phyloP scores from a whole-genome alignment of 2,113 vertebrate species.

The Stictonetta naevosa region DNA sequence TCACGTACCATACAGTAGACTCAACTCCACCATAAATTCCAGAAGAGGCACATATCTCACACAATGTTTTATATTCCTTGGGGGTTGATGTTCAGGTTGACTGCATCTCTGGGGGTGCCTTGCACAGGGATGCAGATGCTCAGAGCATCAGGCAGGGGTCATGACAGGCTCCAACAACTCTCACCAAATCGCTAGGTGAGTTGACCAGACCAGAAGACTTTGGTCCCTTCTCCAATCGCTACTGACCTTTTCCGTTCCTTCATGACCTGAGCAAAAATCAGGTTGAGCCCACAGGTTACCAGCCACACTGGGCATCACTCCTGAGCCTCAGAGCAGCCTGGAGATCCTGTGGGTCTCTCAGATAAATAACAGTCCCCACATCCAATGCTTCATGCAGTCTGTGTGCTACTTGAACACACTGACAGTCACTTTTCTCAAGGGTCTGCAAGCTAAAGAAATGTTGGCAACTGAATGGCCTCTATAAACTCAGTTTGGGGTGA shows the following conservation, averaged over 20 bases:
- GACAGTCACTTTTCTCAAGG: background rate
- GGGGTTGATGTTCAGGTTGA: background rate
- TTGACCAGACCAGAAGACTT: background rate
- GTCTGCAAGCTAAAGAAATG: background rate
- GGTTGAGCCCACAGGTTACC: background rate
- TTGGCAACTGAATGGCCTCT: background rate
- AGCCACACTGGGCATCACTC: background rate
- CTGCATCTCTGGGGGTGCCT: background rate
- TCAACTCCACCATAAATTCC: background rate
- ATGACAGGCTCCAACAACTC: background rate
- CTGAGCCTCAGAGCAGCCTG: background rate
- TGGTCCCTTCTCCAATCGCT: background rate
- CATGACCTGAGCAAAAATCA: background rate
- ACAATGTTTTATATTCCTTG: background rate
- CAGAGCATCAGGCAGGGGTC: fast-evolving
- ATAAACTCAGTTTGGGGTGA: background rate
- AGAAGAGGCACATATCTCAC: background rate
- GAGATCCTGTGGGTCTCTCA: background rate
- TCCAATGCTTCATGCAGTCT: background rate
- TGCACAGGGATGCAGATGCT: background rate
- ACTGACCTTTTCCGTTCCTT: background rate
- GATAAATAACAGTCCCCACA: background rate
- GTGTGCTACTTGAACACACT: background rate
- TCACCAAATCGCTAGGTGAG: background rate
- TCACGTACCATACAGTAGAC: fast-evolving